Conservation (phyloP, 2,888 invertebrate genomes). For the Stenodema calcarata region DNA sequence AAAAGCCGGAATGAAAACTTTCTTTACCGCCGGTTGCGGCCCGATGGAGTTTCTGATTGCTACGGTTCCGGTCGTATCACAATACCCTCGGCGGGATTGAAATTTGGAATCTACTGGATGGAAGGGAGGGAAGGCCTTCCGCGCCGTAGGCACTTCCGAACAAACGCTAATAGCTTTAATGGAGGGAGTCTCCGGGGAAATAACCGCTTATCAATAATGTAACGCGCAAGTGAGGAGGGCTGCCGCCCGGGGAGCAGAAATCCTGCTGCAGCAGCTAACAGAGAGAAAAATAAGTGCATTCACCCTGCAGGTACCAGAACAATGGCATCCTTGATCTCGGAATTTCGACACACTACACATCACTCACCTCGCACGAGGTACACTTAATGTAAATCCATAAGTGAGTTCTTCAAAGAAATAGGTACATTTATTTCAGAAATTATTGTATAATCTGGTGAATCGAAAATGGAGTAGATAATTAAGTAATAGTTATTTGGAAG, state of each 20-base stretch:
- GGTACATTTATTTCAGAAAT: too few relatives aligned
- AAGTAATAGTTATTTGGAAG: too few relatives aligned
- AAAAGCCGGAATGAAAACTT: neutral
- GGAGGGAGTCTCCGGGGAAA: conserved; percentile 24
- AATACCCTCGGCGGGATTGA: conserved; percentile 20
- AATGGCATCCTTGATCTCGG: neutral
- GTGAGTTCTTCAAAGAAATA: too few relatives aligned
- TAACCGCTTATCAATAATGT: conserved; percentile 38
- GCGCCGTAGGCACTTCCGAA: conserved; percentile 27
- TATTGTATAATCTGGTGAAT: too few relatives aligned
- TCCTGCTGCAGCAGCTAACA: neutral
- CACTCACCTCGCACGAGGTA: too few relatives aligned
- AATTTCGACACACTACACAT: neutral
- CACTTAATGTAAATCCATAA: too few relatives aligned
- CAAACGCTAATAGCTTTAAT: conserved; percentile 38
- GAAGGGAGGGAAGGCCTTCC: neutral
- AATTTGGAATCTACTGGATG: neutral
- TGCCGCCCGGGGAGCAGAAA: neutral
- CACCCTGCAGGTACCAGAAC: neutral
- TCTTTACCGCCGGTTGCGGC: neutral
- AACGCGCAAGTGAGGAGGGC: conserved; percentile 5
- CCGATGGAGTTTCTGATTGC: neutral
- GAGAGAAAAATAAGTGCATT: neutral
- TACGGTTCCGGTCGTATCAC: neutral
- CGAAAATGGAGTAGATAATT: too few relatives aligned